phyloP scores from a whole-genome alignment of 2,797 vertebrate genomes.

The Mionectes olivaceus region DNA sequence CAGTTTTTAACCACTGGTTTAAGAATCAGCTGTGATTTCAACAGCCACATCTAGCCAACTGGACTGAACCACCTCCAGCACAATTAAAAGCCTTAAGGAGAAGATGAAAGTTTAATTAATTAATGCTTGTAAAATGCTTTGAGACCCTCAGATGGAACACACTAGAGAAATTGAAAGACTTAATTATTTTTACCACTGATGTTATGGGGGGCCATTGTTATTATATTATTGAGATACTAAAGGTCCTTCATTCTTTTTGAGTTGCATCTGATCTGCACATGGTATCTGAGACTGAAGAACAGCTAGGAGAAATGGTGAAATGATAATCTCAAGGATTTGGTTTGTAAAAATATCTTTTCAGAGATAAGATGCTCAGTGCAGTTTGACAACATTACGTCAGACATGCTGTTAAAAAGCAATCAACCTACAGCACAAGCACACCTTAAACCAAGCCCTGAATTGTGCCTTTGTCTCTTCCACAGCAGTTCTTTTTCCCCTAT shows the following conservation, averaged over 20 bases:
- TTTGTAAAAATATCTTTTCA: neutral
- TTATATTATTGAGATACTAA: neutral
- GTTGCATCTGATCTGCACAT: neutral
- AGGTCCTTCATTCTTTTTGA: neutral
- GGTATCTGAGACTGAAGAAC: neutral
- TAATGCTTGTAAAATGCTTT: conserved; percentile 59
- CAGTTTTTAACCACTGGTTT: neutral
- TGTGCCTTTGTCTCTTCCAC: neutral
- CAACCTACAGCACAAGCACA: rapidly evolving
- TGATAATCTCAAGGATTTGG: neutral
- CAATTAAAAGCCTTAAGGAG: conserved; percentile 33
- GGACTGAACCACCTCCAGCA: conserved; percentile 60
- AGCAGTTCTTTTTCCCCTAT: neutral
- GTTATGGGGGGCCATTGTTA: neutral
- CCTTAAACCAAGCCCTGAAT: neutral
- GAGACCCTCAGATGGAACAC: conserved; percentile 64
- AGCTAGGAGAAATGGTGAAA: neutral
- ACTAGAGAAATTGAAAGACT: conserved; percentile 39
- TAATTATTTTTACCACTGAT: conserved; percentile 57
- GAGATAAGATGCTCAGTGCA: neutral
- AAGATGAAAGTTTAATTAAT: conserved; percentile 60
- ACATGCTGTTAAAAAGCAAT: neutral
- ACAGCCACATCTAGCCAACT: conserved; percentile 34
- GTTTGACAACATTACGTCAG: neutral
- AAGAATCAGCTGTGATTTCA: conserved; percentile 46